Conservation (phyloP, 2,113 vertebrate species). For the Peromyscus polionotus region DNA sequence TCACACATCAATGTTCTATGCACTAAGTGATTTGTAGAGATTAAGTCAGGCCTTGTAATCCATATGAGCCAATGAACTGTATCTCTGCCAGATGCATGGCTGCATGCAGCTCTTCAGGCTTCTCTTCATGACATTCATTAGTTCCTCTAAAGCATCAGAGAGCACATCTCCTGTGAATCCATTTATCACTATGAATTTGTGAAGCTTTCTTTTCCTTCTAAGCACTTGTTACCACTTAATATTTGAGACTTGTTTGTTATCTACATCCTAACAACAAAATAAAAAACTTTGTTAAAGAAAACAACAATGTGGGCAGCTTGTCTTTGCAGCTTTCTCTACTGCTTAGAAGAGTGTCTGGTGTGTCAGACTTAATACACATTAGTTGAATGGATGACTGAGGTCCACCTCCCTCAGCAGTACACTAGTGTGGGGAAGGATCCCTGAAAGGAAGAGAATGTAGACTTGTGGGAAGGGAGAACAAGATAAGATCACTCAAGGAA, state of each 20-base stretch:
- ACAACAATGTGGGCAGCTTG: not conserved
- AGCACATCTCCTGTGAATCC: not conserved
- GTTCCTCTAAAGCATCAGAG: not conserved
- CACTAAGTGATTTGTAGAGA: accelerated
- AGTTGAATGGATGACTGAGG: not conserved
- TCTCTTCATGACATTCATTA: not conserved
- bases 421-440: not conserved
- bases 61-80: not conserved
- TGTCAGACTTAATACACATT: not conserved
- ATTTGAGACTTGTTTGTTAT: slow-evolving; percentile 5
- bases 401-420: not conserved
- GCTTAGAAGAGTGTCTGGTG: not conserved
- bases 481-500: not conserved
- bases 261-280: slow-evolving; percentile 31
- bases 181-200: not conserved
- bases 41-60: not conserved
- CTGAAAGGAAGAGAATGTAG: not conserved
- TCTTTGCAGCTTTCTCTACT: not conserved
- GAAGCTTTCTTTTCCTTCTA: slow-evolving; percentile 12
- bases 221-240: not conserved
- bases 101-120: not conserved
- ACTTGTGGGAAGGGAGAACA: not conserved
- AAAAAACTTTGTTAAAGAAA: slow-evolving; percentile 17
- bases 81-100: not conserved
- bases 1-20: not conserved